These are phyloP conservation scores for Polymixis lichenea DNA, from an alignment of 2,888 invertebrate genomes.

Conservation along the genomic window DNA sequence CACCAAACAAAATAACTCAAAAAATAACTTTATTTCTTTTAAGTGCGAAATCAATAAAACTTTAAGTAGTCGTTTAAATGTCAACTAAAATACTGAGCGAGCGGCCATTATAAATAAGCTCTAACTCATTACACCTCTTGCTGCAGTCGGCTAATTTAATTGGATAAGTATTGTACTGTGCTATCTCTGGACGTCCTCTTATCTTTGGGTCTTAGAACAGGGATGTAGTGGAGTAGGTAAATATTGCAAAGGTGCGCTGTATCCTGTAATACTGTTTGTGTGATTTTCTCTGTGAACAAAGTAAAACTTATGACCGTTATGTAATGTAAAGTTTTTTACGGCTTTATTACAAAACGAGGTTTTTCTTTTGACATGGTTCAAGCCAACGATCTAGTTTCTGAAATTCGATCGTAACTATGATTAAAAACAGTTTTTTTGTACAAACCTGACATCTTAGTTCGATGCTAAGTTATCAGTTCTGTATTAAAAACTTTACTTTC, in stretches of 20 bases:
- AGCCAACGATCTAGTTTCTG: no score
- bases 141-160: conserved; percentile 83
- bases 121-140: conserved; percentile 76
- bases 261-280: no score
- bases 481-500: no score
- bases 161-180: conserved; percentile 85
- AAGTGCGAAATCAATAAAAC: conserved; percentile 55
- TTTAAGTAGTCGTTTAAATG: conserved; percentile 53
- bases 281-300: neutral
- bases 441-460: no score
- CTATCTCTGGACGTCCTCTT: conserved; percentile 83
- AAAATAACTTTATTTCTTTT: conserved; percentile 19
- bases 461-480: no score
- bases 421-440: no score
- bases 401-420: no score
- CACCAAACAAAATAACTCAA: conserved; percentile 15
- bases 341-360: no score
- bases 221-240: conserved; percentile 60
- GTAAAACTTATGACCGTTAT: neutral
- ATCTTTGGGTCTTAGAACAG: conserved; percentile 76
- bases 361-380: no score
- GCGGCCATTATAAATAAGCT: conserved; percentile 70
- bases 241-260: neutral
- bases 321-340: no score
- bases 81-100: conserved; percentile 66